These are phyloP conservation scores for Clepsis dumicolana DNA, from an alignment of 2,888 invertebrate species.

Conservation along the genomic window DNA sequence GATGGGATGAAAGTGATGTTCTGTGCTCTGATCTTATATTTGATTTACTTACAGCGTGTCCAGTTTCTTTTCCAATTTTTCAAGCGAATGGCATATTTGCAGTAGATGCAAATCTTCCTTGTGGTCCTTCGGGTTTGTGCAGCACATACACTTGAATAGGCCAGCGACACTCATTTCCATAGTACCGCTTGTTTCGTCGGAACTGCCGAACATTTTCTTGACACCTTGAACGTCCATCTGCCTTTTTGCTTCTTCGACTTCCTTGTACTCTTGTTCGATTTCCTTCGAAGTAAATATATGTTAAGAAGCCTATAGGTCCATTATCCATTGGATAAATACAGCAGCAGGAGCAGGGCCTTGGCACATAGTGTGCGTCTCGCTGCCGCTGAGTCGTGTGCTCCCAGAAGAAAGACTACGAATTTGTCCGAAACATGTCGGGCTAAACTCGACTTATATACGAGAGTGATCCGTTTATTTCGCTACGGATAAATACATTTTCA, in stretches of 20 bases:
- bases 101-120: conserved; percentile 94
- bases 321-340: not conserved
- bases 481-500: no score
- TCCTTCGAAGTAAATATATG: conserved; percentile 81
- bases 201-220: conserved; percentile 90
- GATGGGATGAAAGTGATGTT: no score
- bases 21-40: no score
- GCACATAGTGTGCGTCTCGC: no score
- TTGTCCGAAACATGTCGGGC: no score
- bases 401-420: no score
- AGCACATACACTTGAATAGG: conserved; percentile 94
- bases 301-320: not conserved
- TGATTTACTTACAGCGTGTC: conserved; percentile 81
- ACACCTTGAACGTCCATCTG: conserved; percentile 93
- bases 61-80: conserved; percentile 91
- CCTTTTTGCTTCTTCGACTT: conserved; percentile 92
- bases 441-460: no score
- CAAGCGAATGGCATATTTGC: conserved; percentile 92
- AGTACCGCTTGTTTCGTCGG: conserved; percentile 92
- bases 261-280: conserved; percentile 93
- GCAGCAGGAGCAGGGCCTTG: no score
- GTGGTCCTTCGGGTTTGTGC: conserved; percentile 94
- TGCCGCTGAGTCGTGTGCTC: no score
- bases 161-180: conserved; percentile 94
- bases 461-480: no score